phyloP scores from a whole-genome alignment of 2,888 invertebrate genomes.

The Dioctria linearis region DNA sequence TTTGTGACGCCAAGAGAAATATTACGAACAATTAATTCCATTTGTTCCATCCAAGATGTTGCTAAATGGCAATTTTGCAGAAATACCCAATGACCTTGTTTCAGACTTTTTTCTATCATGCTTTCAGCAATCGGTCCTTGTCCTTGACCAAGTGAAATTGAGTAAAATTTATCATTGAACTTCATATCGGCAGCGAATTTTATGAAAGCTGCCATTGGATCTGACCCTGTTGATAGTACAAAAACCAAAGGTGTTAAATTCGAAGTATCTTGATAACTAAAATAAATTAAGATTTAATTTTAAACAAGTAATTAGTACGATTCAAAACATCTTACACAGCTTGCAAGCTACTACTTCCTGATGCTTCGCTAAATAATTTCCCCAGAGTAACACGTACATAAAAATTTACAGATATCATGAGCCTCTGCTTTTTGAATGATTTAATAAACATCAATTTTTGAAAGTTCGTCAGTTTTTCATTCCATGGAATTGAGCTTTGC shows the following conservation, averaged over 20 bases:
- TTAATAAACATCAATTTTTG: constrained; percentile 88
- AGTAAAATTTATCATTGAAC: constrained; percentile 78
- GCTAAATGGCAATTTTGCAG: constrained; percentile 93
- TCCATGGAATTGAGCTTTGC: constrained; percentile 74
- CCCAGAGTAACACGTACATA: constrained; percentile 86
- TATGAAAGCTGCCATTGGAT: constrained; percentile 87
- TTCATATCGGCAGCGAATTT: constrained; percentile 86
- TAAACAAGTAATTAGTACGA: constrained; percentile 38
- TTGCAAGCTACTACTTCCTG: constrained; percentile 73
- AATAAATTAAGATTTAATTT: constrained; percentile 62
- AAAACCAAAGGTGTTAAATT: constrained; percentile 86
- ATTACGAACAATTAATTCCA: constrained; percentile 85
- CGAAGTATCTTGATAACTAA: constrained; percentile 81
- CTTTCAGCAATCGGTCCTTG: constrained; percentile 91
- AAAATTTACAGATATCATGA: constrained; percentile 85
- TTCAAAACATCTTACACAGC: constrained; percentile 64
- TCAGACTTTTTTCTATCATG: constrained; percentile 80
- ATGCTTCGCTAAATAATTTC: constrained; percentile 85
- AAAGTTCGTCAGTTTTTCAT: constrained; percentile 77
- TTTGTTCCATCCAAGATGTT: constrained; percentile 90
- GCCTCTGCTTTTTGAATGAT: constrained; percentile 83
- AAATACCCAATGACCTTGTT: constrained; percentile 90
- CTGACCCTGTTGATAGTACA: constrained; percentile 89
- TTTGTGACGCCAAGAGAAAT: constrained; percentile 78
- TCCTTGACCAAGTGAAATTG: constrained; percentile 91